phyloP scores from a whole-genome alignment of 2,113 vertebrate genomes.

The Aythya baeri region DNA sequence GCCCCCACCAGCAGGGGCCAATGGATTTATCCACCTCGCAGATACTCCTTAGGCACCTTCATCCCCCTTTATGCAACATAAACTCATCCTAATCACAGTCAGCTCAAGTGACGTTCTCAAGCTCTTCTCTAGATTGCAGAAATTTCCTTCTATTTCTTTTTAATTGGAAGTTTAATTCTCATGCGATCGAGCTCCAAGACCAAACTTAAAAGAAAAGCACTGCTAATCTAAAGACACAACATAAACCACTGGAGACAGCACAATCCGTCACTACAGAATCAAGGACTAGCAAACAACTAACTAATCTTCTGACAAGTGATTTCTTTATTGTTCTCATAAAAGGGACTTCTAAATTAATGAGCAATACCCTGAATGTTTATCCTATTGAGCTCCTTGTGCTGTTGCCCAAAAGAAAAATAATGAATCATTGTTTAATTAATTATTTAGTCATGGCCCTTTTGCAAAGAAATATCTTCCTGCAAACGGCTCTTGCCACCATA shows the following conservation, averaged over 20 bases:
- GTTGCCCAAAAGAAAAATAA: not conserved
- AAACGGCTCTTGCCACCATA: not conserved
- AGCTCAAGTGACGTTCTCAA: not conserved
- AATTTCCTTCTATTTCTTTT: not conserved
- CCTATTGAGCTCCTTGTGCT: not conserved
- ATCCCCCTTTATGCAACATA: not conserved
- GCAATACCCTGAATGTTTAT: slow-evolving; percentile 37
- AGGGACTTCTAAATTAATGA: slow-evolving; percentile 57
- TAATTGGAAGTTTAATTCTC: slow-evolving; percentile 3
- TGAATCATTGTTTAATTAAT: slow-evolving; percentile 49
- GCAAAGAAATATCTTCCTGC: slow-evolving; percentile 16
- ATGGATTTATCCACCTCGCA: not conserved
- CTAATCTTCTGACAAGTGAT: slow-evolving; percentile 25
- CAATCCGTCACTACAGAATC: not conserved
- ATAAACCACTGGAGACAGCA: not conserved
- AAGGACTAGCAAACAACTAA: not conserved
- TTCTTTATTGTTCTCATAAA: slow-evolving; percentile 51
- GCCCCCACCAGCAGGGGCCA: not conserved
- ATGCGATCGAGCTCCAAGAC: not conserved
- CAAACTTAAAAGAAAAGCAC: slow-evolving; percentile 3
- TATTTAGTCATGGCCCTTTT: slow-evolving; percentile 32
- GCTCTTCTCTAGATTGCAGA: not conserved
- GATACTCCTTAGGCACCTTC: not conserved
- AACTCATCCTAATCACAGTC: not conserved
- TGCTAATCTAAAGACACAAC: slow-evolving; percentile 31